Percentiles rank a stretch among this genome's conserved stretches.
Conservation (phyloP, 2,113 vertebrate species). For the Ornithorhynchus anatinus region DNA sequence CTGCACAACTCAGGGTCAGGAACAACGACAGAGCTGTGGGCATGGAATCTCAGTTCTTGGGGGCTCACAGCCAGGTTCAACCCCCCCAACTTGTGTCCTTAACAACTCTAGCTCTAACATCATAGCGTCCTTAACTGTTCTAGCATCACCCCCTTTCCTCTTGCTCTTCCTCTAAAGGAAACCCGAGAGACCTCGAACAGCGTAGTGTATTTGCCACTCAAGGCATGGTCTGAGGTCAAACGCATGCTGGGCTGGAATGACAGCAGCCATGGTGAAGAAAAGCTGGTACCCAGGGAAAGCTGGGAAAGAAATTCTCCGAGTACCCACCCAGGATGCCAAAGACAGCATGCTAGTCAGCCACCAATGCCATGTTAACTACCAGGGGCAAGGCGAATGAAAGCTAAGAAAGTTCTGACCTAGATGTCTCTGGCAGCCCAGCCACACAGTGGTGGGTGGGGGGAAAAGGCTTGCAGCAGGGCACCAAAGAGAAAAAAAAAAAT, state of each 20-base stretch:
- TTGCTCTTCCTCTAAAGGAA: not conserved
- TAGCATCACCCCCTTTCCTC: not conserved
- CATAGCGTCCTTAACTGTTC: no score
- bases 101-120: no score
- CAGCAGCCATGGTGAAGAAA: constrained; percentile 31
- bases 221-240: constrained; percentile 10
- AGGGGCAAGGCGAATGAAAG: no score
- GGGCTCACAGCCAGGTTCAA: no score
- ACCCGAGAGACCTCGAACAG: no score
- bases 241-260: constrained; percentile 14
- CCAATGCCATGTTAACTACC: no score
- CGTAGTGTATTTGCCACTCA: no score
- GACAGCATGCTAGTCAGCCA: constrained; percentile 53
- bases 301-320: constrained; percentile 54
- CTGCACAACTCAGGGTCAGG: no score
- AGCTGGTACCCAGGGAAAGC: constrained; percentile 50
- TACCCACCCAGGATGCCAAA: constrained; percentile 41
- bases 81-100: no score
- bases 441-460: no score
- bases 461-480: constrained; percentile 48
- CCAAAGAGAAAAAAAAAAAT: constrained; percentile 40
- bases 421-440: constrained; percentile 11
- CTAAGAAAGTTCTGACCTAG: constrained; percentile 32
- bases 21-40: no score
- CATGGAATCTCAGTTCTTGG: no score